phyloP scores from a whole-genome alignment of 2,888 invertebrate genomes.

The Hermodice carunculata region DNA sequence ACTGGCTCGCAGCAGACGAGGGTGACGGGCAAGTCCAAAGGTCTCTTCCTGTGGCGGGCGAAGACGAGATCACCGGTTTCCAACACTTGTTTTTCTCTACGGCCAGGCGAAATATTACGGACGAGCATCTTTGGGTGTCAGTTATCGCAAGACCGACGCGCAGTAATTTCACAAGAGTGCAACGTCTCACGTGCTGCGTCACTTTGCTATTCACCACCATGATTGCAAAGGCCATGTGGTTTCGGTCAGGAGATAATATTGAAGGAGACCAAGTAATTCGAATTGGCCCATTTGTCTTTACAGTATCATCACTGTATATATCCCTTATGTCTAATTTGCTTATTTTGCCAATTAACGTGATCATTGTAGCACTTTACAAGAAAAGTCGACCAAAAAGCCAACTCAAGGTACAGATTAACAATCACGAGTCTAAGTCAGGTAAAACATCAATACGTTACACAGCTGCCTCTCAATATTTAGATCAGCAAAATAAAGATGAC shows the following conservation, averaged over 20 bases:
- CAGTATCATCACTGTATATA: conserved; percentile 7
- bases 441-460: no score
- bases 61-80: conserved; percentile 66
- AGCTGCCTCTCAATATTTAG: neutral
- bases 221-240: conserved; percentile 53
- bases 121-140: conserved; percentile 30
- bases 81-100: conserved; percentile 64
- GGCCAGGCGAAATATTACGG: conserved; percentile 17
- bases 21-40: conserved; percentile 69
- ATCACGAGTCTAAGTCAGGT: no score
- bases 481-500: neutral
- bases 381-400: conserved; percentile 48
- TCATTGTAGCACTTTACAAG: conserved; percentile 67
- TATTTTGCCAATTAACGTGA: conserved; percentile 62
- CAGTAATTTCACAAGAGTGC: conserved; percentile 24
- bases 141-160: conserved; percentile 20
- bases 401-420: no score
- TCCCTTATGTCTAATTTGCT: conserved; percentile 44
- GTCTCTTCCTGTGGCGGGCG: conserved; percentile 65
- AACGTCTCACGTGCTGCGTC: conserved; percentile 50
- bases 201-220: conserved; percentile 50
- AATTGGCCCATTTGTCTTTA: conserved; percentile 18
- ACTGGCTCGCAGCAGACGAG: conserved; percentile 69
- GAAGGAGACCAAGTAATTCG: conserved; percentile 17
- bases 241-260: no score